Conservation (phyloP, 2,113 vertebrate species). For the Tychaedon coryphoeus region DNA sequence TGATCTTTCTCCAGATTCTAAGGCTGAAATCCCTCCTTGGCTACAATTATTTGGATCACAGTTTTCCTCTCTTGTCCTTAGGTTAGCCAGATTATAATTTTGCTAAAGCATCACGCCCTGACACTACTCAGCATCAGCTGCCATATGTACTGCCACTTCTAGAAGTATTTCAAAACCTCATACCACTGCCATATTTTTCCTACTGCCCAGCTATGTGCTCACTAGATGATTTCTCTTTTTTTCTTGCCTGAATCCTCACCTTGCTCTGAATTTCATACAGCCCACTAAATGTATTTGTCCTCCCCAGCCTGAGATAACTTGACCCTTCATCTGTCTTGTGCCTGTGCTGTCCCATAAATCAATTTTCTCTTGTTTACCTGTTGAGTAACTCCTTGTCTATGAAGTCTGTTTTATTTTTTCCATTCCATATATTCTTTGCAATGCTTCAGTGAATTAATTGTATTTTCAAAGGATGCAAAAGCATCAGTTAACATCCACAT, state of each 20-base stretch:
- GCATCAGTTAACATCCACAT: background rate
- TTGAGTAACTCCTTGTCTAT: background rate
- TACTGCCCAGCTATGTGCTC: background rate
- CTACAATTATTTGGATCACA: background rate
- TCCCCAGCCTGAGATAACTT: background rate
- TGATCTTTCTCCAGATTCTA: background rate
- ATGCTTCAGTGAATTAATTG: background rate
- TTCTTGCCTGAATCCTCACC: background rate
- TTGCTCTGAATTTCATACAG: background rate
- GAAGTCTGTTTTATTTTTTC: background rate
- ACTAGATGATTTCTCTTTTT: background rate
- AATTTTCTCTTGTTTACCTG: background rate
- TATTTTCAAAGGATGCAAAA: background rate
- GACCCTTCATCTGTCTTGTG: background rate
- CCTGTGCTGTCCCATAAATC: background rate
- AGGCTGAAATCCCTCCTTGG: background rate
- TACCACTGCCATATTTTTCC: background rate
- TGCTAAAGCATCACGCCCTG: background rate
- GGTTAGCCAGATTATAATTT: background rate
- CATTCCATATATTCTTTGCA: background rate
- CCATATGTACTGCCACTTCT: background rate
- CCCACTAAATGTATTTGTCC: background rate
- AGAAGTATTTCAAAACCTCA: background rate
- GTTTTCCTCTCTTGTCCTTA: background rate
- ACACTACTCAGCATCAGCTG: background rate